Base-by-base conservation (phyloP, 1,140 invertebrate genomes). In the Maniola jurtina region DNA sequence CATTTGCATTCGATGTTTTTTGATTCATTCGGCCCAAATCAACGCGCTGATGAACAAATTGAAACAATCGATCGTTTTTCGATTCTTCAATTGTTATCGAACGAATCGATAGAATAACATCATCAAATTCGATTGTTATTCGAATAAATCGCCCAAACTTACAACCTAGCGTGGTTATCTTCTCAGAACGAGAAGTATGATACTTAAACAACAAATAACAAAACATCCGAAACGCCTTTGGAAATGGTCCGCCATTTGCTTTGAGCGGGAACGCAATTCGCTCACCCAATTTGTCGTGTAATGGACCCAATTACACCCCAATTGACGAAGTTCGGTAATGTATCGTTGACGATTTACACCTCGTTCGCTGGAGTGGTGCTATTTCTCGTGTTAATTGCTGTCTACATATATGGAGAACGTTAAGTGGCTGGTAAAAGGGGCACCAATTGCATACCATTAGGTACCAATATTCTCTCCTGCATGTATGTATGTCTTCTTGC, bases 321-420 rank as follows among this genome's bases (percentile, higher is more conserved):
- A 55, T 55, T 55, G 52, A n/a, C 52, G 33, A 55, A 55, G 52
- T 55, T 55, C 52, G 15, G 48, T 25, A 52, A 52, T 25, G 48
- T 52, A 55, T 16, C 25, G 52, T 34, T 55, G 52, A 55, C 52
- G 52, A 55, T 55, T 55, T 55, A 55, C 52, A 55, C 52, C 25
- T 55, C 52, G 52, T 55, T 55, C 52, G 13, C 8, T 55, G 6
- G 25, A 55, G 16, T 55, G 52, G 10, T 13, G 52, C 33, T 34
- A 55, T 55, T 55, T 55, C 52, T 55, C 52, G 34, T 34, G 7
- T 11, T 55, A 55, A 55, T 55, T 55, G 10, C 52, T 14, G 13
- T 16, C 14, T 52, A 25, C 48, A 25, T 25, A 25, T 55, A 55
- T 34, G 1, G 52, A 25, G 5, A 34, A 50, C 14, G 13, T 47